phyloP scores from a whole-genome alignment of 2,888 invertebrate genomes.

The Tenthredo notha region DNA sequence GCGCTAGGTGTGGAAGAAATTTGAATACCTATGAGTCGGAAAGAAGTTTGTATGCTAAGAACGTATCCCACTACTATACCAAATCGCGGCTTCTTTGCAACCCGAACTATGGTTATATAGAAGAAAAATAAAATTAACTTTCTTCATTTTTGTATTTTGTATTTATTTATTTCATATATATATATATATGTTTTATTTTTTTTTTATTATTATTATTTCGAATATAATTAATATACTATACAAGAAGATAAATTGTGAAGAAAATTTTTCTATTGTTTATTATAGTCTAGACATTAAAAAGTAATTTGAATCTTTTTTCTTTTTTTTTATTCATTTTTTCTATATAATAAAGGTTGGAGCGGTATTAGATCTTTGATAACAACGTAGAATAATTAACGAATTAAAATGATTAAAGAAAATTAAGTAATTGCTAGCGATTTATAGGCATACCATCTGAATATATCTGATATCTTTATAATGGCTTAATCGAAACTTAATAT shows the following conservation, averaged over 20 bases:
- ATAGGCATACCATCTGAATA: neutral
- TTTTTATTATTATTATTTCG: too few species aligned
- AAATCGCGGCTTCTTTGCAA: slow-evolving; percentile 24
- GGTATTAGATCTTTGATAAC: neutral
- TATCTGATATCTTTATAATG: neutral
- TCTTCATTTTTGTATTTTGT: too few species aligned
- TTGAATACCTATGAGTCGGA: slow-evolving; percentile 68
- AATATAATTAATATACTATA: too few species aligned
- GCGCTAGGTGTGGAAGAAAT: slow-evolving; percentile 60
- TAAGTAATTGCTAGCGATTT: neutral
- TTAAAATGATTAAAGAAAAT: neutral
- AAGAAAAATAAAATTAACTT: neutral
- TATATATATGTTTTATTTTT: too few species aligned
- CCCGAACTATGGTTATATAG: neutral
- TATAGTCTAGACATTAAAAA: too few species aligned
- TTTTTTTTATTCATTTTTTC: neutral
- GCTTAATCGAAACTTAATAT: too few species aligned
- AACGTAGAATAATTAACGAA: neutral
- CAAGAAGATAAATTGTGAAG: too few species aligned
- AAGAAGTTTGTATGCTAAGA: slow-evolving; percentile 65
- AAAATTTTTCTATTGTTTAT: too few species aligned
- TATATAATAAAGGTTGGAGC: neutral
- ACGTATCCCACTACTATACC: neutral
- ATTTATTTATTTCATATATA: too few species aligned
- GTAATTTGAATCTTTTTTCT: too few species aligned